Base-by-base conservation (phyloP, 2,888 invertebrate species). In the Papilio elwesi region DNA sequence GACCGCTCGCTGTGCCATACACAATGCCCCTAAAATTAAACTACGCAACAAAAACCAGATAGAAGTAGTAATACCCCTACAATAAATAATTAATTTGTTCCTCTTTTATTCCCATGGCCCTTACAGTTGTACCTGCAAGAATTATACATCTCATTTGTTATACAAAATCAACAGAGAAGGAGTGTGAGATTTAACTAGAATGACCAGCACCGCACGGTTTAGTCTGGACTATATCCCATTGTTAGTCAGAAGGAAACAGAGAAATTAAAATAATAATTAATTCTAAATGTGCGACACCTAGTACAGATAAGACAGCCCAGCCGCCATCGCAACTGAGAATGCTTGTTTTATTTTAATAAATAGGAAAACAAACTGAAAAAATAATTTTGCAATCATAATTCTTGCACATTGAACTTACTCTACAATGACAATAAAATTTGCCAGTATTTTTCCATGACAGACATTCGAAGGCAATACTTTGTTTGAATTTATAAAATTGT, bases 51-150 rank as follows among this genome's bases (percentile, higher is more conserved):
- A 76, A 78, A 76, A 76, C 78, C 76, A 81, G 79, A 77, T 81
- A 80, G 43, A 13, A 79, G 76, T 75, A 78, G 74, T 78, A 78
- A 76, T 78, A 76, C 80, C 77, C 78, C 76, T 77, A 80, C 77
- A 83, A 85, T 82, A 84, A 84, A 85, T n/a, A n/a, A n/a, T n/a
- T 83, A 83, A 83, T 77, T 87, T 89, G 84, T 87, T 90, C 88
- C n/a, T n/a, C 36, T 57, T 85, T 87, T 87, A 84, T 84, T 84
- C 85, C 87, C 87, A 75, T 83, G 86, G 78, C 88, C 85, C 85
- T 87, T 91, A 93, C 83, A 92, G 90, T 79, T 83, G 91, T 87
- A 92, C 92, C 92, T 92, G 93, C 78, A 90, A 92, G 88, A 83
- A 91, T 68, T 85, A 51, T 38, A 91, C 67, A 71, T 57, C 57